These are phyloP conservation scores for Apocheima hispidaria DNA, from an alignment of 2,888 invertebrate species.

Conservation along the genomic window DNA sequence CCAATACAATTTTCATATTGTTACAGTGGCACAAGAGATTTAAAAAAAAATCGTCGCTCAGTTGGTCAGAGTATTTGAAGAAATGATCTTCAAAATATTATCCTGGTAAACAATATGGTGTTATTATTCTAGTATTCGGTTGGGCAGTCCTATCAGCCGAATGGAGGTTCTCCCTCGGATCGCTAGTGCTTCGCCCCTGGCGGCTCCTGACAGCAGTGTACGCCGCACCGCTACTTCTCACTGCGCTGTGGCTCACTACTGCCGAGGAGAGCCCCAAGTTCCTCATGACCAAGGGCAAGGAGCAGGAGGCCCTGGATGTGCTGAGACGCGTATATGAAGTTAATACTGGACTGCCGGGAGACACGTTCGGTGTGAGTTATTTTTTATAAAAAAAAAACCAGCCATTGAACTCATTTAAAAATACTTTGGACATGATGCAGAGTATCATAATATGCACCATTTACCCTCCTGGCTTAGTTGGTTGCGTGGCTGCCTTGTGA, in stretches of 20 bases:
- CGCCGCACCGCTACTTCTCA: conserved; percentile 86
- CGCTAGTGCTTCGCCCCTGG: conserved; percentile 88
- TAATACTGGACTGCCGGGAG: conserved; percentile 62
- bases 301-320: conserved; percentile 84
- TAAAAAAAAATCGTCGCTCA: no score
- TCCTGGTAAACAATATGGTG: neutral
- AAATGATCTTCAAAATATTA: no score
- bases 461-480: no score
- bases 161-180: conserved; percentile 63
- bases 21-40: no score
- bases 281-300: conserved; percentile 87
- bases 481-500: no score
- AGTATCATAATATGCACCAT: no score
- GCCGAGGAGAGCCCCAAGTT: conserved; percentile 93
- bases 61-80: no score
- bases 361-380: conserved; percentile 69
- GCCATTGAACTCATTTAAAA: neutral
- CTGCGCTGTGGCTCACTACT: conserved; percentile 59
- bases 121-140: conserved; percentile 83
- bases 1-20: no score
- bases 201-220: conserved; percentile 89
- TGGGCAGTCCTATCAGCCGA: conserved; percentile 88
- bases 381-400: no score
- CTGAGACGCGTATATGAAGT: conserved; percentile 63
- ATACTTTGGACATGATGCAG: no score